phyloP scores from a whole-genome alignment of 1,140 invertebrate genomes.

The Pseudachorutes palmiensis region DNA sequence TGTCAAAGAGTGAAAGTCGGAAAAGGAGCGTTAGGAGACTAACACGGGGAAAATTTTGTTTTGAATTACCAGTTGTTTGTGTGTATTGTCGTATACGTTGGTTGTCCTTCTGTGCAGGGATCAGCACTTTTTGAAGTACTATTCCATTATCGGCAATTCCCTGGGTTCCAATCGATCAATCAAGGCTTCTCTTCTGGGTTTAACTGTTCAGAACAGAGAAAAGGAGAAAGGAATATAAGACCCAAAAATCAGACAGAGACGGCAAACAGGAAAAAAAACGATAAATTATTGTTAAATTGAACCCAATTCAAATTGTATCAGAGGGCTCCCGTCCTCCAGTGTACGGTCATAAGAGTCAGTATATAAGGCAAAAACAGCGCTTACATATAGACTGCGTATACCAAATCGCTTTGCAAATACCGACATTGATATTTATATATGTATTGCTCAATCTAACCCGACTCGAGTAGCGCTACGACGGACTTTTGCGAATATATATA shows the following conservation, averaged over 20 bases:
- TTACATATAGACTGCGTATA: too few relatives aligned
- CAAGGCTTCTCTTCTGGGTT: background rate
- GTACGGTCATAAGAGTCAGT: background rate
- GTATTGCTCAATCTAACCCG: background rate
- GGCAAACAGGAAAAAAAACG: background rate
- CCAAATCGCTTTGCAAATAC: background rate
- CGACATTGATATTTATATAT: slow-evolving; percentile 2
- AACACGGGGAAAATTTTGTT: background rate
- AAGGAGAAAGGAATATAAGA: background rate
- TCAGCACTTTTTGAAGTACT: slow-evolving; percentile 1
- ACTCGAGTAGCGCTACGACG: background rate
- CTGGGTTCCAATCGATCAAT: slow-evolving; percentile 1
- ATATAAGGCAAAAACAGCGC: background rate
- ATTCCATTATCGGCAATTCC: background rate
- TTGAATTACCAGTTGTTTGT: slow-evolving; percentile 2
- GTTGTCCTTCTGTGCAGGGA: background rate
- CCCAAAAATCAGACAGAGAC: background rate
- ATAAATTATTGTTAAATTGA: background rate
- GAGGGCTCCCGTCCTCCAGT: background rate
- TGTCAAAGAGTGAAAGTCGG: background rate
- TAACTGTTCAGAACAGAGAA: background rate
- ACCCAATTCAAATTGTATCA: background rate
- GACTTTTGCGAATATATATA: background rate
- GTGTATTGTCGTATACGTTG: background rate
- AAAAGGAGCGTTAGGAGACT: background rate